phyloP scores from a whole-genome alignment of 2,797 vertebrate genomes.

The Schizopygopsis malacanthus region DNA sequence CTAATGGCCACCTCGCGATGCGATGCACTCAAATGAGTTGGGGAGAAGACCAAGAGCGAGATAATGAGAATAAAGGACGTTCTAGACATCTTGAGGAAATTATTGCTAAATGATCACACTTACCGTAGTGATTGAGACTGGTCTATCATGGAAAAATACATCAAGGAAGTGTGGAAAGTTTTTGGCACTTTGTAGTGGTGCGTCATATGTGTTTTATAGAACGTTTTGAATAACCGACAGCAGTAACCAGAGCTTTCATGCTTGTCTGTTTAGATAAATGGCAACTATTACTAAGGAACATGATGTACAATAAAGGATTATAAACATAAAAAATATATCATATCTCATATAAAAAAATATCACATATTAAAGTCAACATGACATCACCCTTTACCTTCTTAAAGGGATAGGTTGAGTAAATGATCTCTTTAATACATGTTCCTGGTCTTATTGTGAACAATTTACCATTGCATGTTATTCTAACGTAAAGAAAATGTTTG shows the following conservation, averaged over 20 bases:
- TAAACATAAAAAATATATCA: neutral
- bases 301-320: conserved; percentile 4
- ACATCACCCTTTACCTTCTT: neutral
- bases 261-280: neutral
- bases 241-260: neutral
- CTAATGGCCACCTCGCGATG: conserved; percentile 21
- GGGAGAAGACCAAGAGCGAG: neutral
- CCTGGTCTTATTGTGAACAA: conserved; percentile 2
- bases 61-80: conserved; percentile 24
- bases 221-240: neutral
- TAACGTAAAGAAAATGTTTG: neutral
- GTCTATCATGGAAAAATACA: conserved; percentile 12
- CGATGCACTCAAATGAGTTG: conserved; percentile 10
- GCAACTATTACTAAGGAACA: neutral
- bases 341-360: neutral
- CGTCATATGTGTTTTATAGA: neutral
- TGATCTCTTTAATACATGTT: neutral
- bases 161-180: neutral
- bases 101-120: conserved; percentile 10
- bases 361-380: neutral
- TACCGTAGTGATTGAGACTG: neutral
- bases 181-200: neutral
- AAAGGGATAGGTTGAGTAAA: neutral
- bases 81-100: conserved; percentile 26
- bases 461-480: neutral